phyloP scores from a whole-genome alignment of 2,888 invertebrate genomes.

The Drosophila kambysellisi region DNA sequence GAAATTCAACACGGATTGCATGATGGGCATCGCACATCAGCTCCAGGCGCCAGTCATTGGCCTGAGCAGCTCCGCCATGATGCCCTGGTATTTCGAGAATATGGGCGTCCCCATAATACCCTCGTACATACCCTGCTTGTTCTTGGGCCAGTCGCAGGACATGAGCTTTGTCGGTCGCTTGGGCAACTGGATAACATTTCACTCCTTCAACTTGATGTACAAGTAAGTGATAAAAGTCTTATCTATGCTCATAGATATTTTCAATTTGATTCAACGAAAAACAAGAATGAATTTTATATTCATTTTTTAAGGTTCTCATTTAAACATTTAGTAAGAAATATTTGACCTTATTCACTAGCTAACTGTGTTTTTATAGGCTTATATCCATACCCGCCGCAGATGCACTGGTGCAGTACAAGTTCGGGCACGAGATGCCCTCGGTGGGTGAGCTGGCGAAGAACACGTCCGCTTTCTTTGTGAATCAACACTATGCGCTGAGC shows the following conservation, averaged over 20 bases:
- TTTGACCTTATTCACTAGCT: background rate
- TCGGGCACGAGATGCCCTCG: slow-evolving; percentile 84
- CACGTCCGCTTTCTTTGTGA: slow-evolving; percentile 85
- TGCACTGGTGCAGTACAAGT: slow-evolving; percentile 76
- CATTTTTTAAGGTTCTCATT: background rate
- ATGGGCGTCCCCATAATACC: slow-evolving; percentile 87
- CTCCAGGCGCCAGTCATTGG: slow-evolving; percentile 88
- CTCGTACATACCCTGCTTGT: slow-evolving; percentile 87
- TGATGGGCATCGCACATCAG: slow-evolving; percentile 88
- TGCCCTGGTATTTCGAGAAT: slow-evolving; percentile 88
- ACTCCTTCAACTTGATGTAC: slow-evolving; percentile 78
- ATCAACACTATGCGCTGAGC: slow-evolving; percentile 86
- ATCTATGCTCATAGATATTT: background rate
- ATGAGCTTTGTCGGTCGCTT: slow-evolving; percentile 85
- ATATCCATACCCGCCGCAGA: slow-evolving; percentile 70
- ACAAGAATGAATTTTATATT: background rate
- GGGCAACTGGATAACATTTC: slow-evolving; percentile 85
- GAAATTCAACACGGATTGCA: slow-evolving; percentile 90
- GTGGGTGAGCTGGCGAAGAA: slow-evolving; percentile 85
- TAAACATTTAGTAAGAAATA: background rate
- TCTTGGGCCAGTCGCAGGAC: slow-evolving; percentile 85
- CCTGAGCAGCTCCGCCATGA: slow-evolving; percentile 86
- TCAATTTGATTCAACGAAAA: background rate
- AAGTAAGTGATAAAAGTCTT: slow-evolving; percentile 50
- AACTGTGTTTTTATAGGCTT: slow-evolving; percentile 31